Evolutionary conservation across 2,113 vertebrate species (phyloP), one percentile per base, ranked within the genome.

Genomic region (Pandion haliaetus): DNA sequence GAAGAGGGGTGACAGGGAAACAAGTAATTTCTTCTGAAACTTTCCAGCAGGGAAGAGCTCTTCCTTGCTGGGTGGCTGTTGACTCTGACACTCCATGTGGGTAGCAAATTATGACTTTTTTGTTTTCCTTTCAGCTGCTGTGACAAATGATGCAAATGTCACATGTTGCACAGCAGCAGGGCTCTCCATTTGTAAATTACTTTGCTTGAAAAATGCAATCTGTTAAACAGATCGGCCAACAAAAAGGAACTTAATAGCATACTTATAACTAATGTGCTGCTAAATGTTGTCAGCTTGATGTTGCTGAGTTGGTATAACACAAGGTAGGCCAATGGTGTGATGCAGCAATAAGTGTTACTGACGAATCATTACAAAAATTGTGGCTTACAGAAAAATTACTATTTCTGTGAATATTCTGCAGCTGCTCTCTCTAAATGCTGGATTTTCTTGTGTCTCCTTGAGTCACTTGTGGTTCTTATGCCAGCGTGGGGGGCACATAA

Each of bases 151-250:
- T n/a, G 44, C 25, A 24, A 38, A 3, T 63, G 70, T 72, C 65
- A 32, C 5, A 0, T 59, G 65, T 74, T 1, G 0, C 5, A 4
- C 49, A 90, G 40, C 87, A 82, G 50, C 0, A 0, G 87, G 55
- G 47, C 17, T 59, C 49, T 66, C 61, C 3, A 0, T 32, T 32
- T 52, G 28, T 57, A 65, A 82, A 57, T 59, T 26, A 10, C 36
- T 94, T 50, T 45, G 34, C 45, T 34, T 88, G 44, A 76, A 91
- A 89, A 96, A 45, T 42, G 15, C 5, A 24, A 5, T 69, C 44
- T 72, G 31, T 79, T 94, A 32, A 82, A 88, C n/a, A 81, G 20
- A 38, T 45, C 49, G 12, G 67, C 34, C 25, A n/a, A 28, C 34
- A 65, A 47, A 93, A 71, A 26, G 32, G 38, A 61, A 49, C 19